Conservation (phyloP, 30 jellyfish, hydroid and myxozoan species). For the Hydractinia echinata region DNA sequence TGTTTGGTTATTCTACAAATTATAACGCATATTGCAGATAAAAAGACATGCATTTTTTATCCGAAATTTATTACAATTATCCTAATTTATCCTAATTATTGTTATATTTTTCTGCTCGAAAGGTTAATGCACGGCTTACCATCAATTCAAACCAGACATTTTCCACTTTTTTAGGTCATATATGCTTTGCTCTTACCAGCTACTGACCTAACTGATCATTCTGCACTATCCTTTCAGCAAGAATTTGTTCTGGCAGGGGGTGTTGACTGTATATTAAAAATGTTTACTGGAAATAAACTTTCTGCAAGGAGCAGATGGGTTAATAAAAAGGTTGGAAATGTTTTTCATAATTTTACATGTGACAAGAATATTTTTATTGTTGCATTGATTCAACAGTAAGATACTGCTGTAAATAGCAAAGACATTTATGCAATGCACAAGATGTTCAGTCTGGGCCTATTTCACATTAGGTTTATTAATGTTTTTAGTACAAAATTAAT, state of each 20-base stretch:
- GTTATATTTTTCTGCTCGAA: too few species aligned
- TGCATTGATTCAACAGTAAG: too few species aligned
- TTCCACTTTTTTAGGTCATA: slow-evolving; percentile 51
- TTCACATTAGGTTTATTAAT: too few species aligned
- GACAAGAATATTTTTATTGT: too few species aligned
- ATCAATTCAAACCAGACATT: not conserved
- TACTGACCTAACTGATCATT: slow-evolving; percentile 50
- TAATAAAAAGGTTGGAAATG: slow-evolving; percentile 60
- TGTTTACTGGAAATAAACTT: slow-evolving; percentile 66
- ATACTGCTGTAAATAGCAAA: too few species aligned
- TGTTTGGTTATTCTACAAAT: too few species aligned
- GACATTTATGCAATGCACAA: not conserved
- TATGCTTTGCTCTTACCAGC: slow-evolving; percentile 88
- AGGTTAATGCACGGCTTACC: too few species aligned
- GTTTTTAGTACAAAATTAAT: too few species aligned
- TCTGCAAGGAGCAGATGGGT: slow-evolving; percentile 54
- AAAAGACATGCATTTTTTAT: not conserved
- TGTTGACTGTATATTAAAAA: slow-evolving; percentile 57
- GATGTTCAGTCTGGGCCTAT: not conserved
- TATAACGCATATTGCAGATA: not conserved
- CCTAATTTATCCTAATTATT: too few species aligned
- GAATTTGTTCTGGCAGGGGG: slow-evolving; percentile 96
- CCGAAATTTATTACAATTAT: too few species aligned
- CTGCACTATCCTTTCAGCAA: slow-evolving; percentile 71
- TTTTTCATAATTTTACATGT: too few species aligned